Evolutionary conservation across 2,888 invertebrate species (phyloP), one percentile per base, ranked within the genome.

Genomic region (Carcina quercana): DNA sequence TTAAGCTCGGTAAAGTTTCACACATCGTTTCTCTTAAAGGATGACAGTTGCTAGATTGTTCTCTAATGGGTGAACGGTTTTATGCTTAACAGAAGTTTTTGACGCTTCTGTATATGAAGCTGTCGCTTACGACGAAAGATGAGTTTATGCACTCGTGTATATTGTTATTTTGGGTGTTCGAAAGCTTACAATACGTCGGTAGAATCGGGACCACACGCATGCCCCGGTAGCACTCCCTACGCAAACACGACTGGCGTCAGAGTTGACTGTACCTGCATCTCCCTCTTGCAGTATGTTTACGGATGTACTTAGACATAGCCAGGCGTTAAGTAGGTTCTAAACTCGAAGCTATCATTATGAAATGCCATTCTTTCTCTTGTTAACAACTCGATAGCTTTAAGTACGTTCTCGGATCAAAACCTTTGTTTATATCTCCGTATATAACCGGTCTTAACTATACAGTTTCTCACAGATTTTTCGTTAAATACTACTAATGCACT

Each of bases 241-340:
- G 64, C 74, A 79, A 79, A 75, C 70, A 76, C 43, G 51, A 40
- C 46, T 57, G 66, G 68, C 68, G 67, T 69, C 58, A 53, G 57
- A 50, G 46, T 52, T 44, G 47, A 52, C 48, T 59, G 49, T 55
- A 55, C 63, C 57, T 61, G 60, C 57, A 11, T 24, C 24, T 22
- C 22, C 2, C 24, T 24, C 47, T 57, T 52, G 59, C 50, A 57
- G 50, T 53, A 47, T 68, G 65, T 80, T 60, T 75, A 52, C 68
- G 41, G 40, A 56, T 49, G 50, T 59, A 64, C 58, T 79, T 82
- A 76, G 59, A 68, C 59, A 37, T 53, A 49, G 50, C 47, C 35
- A 45, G 47, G 64, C 57, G 68, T 54, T 82, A 83, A 83, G 73
- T 59, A 72, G n/a, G 50, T 59, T 63, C 68, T 72, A 68, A 76